phyloP scores from a whole-genome alignment of 2,797 vertebrate genomes.

The Numenius phaeopus region DNA sequence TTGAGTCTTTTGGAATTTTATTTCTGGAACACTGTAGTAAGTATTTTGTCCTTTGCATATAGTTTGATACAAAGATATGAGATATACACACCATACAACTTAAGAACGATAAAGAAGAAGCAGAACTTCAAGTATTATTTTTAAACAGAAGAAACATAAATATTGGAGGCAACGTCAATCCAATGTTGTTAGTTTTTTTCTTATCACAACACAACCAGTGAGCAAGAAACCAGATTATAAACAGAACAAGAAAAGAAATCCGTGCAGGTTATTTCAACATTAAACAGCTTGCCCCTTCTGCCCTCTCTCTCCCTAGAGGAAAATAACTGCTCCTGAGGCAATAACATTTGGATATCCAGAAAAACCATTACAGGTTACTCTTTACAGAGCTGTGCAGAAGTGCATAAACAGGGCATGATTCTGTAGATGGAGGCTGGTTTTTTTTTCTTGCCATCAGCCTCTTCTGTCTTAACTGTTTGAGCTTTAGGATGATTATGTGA shows the following conservation, averaged over 20 bases:
- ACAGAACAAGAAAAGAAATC: slow-evolving; percentile 26
- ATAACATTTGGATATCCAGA: slow-evolving; percentile 6
- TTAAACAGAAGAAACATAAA: not conserved
- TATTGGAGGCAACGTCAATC: not conserved
- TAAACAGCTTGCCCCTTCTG: not conserved
- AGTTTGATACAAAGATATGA: not conserved
- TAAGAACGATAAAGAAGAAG: not conserved
- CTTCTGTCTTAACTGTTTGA: not conserved
- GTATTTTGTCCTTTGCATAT: not conserved
- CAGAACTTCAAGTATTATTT: not conserved
- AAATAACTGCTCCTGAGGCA: slow-evolving; percentile 8
- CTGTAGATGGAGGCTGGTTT: not conserved
- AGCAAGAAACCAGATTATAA: slow-evolving; percentile 1
- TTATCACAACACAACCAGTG: not conserved
- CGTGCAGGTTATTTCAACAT: not conserved
- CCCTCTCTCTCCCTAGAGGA: not conserved
- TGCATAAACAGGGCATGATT: not conserved
- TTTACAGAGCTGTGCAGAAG: not conserved
- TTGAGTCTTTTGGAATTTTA: not conserved
- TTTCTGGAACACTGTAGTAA: not conserved
- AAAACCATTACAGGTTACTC: slow-evolving; percentile 4
- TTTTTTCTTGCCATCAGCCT: not conserved
- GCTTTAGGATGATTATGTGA: not conserved
- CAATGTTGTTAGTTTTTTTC: not conserved
- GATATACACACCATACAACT: not conserved